Base-by-base conservation (phyloP, 1,140 invertebrate species). In the Lycorma delicatula region DNA sequence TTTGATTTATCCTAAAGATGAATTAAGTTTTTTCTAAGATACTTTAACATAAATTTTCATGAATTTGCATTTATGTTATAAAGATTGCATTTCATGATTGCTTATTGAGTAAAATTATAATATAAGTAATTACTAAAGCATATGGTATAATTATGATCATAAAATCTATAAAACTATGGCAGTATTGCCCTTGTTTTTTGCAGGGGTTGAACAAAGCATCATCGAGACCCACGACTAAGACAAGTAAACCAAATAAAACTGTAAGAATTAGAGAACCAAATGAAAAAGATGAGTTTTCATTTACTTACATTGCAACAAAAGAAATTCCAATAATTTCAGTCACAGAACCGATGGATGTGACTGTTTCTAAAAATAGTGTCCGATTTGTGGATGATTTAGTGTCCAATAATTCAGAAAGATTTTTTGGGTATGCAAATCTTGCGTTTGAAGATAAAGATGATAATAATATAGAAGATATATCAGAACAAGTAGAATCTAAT, bases 391-490 rank as follows among this genome's bases (percentile, higher is more conserved):
- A 48, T 29, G 31, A 18, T 12, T n/a, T n/a, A n/a, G n/a, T n/a
- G n/a, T 49, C 25, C 23, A 36, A 54, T 44, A 38, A n/a, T 12
- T 41, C 36, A 34, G 23, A 54, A 44, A 59, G 34, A 31, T 51
- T 28, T n/a, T 64, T 70, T 60, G 71, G 72, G 48, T 74, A 74
- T 65, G 67, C 70, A 28, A 75, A 75, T 68, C 72, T 71, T 26
- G 71, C 69, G 12, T 74, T 73, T 50, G 71, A 74, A 29, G 70
- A 70, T 13, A 44, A 44, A 44, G 41, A 44, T 44, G 41, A 44
- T 44, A 44, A 44, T 44, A 44, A 18, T 20, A 22, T 20, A 44
- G 41, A 2, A 22, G 23, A n/a, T n/a, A n/a, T n/a, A n/a, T n/a
- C n/a, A n/a, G 16, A 6, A 22, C 41, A 20, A 44, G 41, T 44